Percentiles rank a stretch among this genome's conserved stretches.
Conservation (phyloP, 92 coral and sea anemone genomes). For the Micromussa lordhowensis region DNA sequence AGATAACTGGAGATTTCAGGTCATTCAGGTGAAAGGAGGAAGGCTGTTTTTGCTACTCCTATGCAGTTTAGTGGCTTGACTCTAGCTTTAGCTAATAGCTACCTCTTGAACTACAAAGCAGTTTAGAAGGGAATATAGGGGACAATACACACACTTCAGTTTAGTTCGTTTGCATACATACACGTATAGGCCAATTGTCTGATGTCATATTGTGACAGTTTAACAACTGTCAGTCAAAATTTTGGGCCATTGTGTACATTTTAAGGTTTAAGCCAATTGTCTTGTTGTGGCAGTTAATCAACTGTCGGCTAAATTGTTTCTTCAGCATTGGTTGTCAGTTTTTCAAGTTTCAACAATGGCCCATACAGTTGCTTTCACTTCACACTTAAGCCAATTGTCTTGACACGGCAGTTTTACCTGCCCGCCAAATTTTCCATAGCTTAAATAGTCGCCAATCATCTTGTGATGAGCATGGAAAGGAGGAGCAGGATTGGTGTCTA, state of each 20-base stretch:
- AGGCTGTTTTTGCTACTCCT: constrained; percentile 4
- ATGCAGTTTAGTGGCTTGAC: neutral
- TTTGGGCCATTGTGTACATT: neutral
- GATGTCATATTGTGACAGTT: neutral
- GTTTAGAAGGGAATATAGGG: neutral
- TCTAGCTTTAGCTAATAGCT: neutral
- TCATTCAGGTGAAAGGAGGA: constrained; percentile 5
- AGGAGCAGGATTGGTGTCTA: neutral
- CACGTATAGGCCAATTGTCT: neutral
- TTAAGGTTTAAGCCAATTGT: neutral
- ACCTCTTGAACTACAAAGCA: neutral
- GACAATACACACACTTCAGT: neutral
- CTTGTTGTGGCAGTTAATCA: neutral
- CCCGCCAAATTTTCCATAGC: neutral
- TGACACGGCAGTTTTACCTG: neutral
- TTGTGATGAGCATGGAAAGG: neutral
- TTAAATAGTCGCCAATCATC: neutral
- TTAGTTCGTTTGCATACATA: neutral
- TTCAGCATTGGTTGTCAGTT: neutral
- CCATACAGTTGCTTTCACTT: neutral
- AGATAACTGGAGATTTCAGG: neutral
- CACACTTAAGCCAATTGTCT: neutral
- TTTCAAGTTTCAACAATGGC: neutral
- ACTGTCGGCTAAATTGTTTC: neutral
- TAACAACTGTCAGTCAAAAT: neutral